Conservation (phyloP, 2,888 invertebrate species). For the Scaptomyza polygonia region DNA sequence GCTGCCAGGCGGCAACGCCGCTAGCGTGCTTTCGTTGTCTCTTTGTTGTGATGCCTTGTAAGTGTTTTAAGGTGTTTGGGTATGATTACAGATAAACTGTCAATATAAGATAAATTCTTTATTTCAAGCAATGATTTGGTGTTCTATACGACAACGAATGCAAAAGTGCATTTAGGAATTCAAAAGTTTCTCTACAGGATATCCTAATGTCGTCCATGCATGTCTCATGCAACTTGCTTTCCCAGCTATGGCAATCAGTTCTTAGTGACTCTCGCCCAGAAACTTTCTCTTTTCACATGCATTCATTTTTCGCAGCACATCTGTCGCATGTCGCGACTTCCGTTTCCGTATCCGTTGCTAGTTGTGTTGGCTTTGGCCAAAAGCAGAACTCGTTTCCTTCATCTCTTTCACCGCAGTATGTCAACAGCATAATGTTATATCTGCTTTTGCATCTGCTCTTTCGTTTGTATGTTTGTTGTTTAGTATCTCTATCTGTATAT, state of each 20-base stretch:
- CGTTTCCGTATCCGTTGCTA: constrained; percentile 74
- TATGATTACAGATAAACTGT: not conserved
- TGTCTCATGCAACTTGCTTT: constrained; percentile 1
- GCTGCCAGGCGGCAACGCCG: constrained; percentile 61
- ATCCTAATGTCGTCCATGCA: not conserved
- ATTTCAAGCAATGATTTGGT: too few species aligned
- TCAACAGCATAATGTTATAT: constrained; percentile 67
- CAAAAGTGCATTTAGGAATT: too few species aligned
- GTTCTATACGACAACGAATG: too few species aligned
- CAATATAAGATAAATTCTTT: too few species aligned
- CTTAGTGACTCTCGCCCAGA: constrained; percentile 18
- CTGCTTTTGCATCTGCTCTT: not conserved
- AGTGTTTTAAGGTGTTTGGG: not conserved
- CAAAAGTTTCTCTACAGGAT: constrained; percentile 2
- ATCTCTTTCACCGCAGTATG: constrained; percentile 49
- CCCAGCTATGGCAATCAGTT: constrained; percentile 60
- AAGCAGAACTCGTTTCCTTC: constrained; percentile 10
- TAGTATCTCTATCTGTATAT: not conserved
- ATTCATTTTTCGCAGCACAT: constrained; percentile 29
- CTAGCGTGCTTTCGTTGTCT: constrained; percentile 11
- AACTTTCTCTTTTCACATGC: constrained; percentile 33
- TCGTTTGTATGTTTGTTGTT: constrained; percentile 14
- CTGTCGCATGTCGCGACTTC: constrained; percentile 63
- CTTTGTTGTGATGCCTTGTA: constrained; percentile 13
- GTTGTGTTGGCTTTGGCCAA: constrained; percentile 66